Evolutionary conservation across 2,888 invertebrate species (phyloP), one percentile per base, ranked within the genome.

Genomic region (Camptogramma bilineatum): DNA sequence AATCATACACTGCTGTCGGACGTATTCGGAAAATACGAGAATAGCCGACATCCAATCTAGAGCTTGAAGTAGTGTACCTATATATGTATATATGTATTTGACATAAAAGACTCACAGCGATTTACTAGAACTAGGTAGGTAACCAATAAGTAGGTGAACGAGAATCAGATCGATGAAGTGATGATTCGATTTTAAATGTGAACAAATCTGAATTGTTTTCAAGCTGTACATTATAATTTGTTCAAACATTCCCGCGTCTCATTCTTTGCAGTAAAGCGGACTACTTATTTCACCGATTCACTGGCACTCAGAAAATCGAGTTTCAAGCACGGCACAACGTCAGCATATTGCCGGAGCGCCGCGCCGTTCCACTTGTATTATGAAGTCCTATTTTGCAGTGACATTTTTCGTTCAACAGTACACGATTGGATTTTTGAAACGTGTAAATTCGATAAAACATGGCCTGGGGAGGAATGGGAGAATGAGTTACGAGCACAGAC

Each of bases 381-480:
- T 90, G 85, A 90, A 89, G 83, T 90, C 80, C 85, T 87, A 89
- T 90, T 90, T 88, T 87, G 81, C 84, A 80, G 82, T 88, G 90
- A 90, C 90, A 88, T 89, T 91, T 90, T 86, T 86, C 90, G 87
- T 88, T 88, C 89, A 82, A 85, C 82, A 81, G 82, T 82, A 77
- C 81, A 73, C 83, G 87, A 91, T 90, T 90, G 90, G 86, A 91
- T 91, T 90, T 90, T 87, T 84, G 86, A 87, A 90, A 88, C 88
- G 90, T 90, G 90, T 90, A 90, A 90, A 91, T 89, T 88, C 85
- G 86, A 91, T 90, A 88, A 85, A 87, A 84, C 83, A 80, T 75
- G 73, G 79, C 75, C 76, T 73, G 77, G 73, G 73, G 78, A 73
- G 76, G 48, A 60, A 64, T 77, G 76, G 76, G 82, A 64, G 51